phyloP scores from a whole-genome alignment of 92 coral and sea anemone species.

The Palythoa caribaeorum region DNA sequence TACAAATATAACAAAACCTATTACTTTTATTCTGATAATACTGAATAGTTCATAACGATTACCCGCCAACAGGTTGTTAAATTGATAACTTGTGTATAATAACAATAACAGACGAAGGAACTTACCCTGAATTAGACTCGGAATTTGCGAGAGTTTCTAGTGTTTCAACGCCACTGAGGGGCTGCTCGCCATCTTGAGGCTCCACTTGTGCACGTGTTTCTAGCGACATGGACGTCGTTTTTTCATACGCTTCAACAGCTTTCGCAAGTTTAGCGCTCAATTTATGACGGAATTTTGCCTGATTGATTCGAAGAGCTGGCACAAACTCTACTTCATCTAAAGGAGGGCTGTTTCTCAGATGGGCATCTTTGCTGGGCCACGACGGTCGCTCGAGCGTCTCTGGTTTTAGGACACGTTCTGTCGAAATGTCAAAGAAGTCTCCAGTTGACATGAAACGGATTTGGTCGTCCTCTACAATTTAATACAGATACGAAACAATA shows the following conservation, averaged over 20 bases:
- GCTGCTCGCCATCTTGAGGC: neutral
- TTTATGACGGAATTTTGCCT: conserved; percentile 24
- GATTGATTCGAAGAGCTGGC: neutral
- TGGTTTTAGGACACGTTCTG: neutral
- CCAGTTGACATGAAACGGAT: conserved; percentile 24
- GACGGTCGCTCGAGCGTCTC: conserved; percentile 6
- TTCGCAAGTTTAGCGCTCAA: conserved; percentile 19
- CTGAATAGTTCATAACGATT: neutral
- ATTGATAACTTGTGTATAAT: neutral
- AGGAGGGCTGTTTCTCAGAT: conserved; percentile 14
- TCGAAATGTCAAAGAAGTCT: conserved; percentile 36
- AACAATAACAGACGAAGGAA: neutral
- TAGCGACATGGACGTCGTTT: neutral
- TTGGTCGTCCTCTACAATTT: neutral
- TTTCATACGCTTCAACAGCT: conserved; percentile 3
- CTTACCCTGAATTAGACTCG: neutral
- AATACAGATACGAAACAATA: neutral
- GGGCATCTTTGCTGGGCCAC: conserved; percentile 35
- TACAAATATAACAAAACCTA: too few species aligned
- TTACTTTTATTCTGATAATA: neutral
- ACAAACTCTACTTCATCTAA: conserved; percentile 10
- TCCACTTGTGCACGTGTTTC: neutral
- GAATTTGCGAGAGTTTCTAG: neutral
- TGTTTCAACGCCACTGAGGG: neutral
- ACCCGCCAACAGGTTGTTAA: neutral